Percentiles rank a stretch among this genome's conserved stretches.
These are phyloP conservation scores for Coleophora flavipennella DNA, from an alignment of 2,888 invertebrate species.

Conservation along the genomic window DNA sequence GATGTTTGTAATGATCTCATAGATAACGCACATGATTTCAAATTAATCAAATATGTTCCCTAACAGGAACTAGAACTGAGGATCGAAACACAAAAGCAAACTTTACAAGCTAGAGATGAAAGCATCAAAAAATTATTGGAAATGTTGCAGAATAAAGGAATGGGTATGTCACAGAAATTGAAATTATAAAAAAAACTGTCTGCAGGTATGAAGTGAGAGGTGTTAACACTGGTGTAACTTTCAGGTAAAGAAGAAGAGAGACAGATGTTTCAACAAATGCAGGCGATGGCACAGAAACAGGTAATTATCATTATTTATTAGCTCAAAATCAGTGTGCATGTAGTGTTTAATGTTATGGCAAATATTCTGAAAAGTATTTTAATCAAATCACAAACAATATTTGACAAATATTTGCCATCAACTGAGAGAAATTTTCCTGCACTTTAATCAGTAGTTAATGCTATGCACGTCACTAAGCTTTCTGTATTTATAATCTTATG, in stretches of 20 bases:
- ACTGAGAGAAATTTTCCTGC: conserved; percentile 24
- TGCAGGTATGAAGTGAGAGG: conserved; percentile 19
- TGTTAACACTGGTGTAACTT: conserved; percentile 52
- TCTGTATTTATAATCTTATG: conserved; percentile 41
- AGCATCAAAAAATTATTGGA: conserved; percentile 98
- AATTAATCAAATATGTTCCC: conserved; percentile 4
- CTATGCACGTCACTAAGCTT: conserved; percentile 62
- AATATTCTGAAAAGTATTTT: conserved; percentile 22
- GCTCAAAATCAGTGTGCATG: conserved; percentile 31
- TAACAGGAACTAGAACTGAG: conserved; percentile 93
- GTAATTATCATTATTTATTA: conserved; percentile 62
- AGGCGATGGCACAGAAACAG: conserved; percentile 97
- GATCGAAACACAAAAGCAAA: conserved; percentile 98
- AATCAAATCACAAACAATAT: too few relatives aligned
- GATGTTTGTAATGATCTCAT: too few relatives aligned
- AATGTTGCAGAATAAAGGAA: conserved; percentile 98
- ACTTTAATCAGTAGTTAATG: conserved; percentile 36
- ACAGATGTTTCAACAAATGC: conserved; percentile 97
- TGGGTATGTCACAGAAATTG: conserved; percentile 78
- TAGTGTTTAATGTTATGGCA: conserved; percentile 14
- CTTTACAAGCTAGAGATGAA: conserved; percentile 95
- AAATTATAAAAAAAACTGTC: not conserved
- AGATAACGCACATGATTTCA: not conserved
- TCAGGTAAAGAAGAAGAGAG: conserved; percentile 96
- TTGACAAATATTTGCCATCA: conserved; percentile 34